Percentiles rank a stretch among this genome's conserved stretches.
phyloP scores from a whole-genome alignment of 1,140 invertebrate genomes.

The Eriosoma lanigerum region DNA sequence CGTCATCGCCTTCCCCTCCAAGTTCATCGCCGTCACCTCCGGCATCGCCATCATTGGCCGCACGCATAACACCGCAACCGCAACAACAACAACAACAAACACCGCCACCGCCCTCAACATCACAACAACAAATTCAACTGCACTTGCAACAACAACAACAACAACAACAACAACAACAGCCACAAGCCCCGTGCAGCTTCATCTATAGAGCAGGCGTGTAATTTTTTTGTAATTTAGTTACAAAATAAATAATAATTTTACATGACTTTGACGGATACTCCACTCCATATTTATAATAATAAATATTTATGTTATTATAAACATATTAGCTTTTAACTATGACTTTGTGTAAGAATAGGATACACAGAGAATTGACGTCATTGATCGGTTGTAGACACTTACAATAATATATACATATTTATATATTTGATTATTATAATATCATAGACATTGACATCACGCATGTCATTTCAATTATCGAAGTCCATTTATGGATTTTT shows the following conservation, averaged over 20 bases:
- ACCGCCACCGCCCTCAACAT: not conserved
- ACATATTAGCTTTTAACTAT: not conserved
- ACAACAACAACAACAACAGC: slow-evolving; percentile 4
- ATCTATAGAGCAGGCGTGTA: slow-evolving; percentile 62
- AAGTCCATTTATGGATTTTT: not conserved
- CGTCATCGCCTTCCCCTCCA: slow-evolving; percentile 63
- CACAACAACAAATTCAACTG: not conserved
- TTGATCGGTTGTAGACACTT: not conserved
- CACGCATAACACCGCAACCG: slow-evolving; percentile 22
- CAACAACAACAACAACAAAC: slow-evolving; percentile 24
- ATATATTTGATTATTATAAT: not conserved
- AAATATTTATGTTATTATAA: too few species aligned
- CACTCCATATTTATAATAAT: too few species aligned
- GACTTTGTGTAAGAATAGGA: too few species aligned
- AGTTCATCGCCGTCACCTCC: slow-evolving; percentile 63
- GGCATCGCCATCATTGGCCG: slow-evolving; percentile 49
- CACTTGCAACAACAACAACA: not conserved
- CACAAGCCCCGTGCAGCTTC: slow-evolving; percentile 61
- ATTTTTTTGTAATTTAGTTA: not conserved
- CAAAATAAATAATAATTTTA: too few species aligned
- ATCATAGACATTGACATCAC: not conserved
- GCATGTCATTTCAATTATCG: not conserved
- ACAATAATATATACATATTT: not conserved
- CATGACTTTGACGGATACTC: too few species aligned
- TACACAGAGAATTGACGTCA: not conserved